Evolutionary conservation across 2,113 vertebrate species (phyloP).

Genomic region (Notothenia rossii): DNA sequence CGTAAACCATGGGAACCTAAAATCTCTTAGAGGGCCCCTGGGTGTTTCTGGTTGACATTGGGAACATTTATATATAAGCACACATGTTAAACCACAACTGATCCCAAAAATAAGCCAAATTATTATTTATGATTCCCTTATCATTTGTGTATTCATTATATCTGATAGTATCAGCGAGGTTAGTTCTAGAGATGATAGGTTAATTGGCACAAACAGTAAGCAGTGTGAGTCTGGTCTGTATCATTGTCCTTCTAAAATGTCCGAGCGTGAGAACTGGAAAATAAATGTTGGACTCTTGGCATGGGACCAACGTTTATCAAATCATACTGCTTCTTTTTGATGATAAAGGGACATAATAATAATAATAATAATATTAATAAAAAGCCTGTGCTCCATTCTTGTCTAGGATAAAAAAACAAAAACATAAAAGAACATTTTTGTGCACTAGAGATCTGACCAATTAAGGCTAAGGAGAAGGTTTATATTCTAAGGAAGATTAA

Average conservation of each 20-base stretch:
- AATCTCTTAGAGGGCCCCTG: neutral
- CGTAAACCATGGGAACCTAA: conserved; percentile 24
- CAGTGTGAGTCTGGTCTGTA: conserved; percentile 14
- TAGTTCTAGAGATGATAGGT: neutral
- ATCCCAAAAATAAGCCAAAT: conserved; percentile 10
- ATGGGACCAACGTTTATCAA: conserved; percentile 10
- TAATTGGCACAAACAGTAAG: neutral
- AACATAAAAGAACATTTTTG: neutral
- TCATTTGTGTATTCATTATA: neutral
- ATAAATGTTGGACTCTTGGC: conserved; percentile 27
- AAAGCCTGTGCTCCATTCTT: neutral
- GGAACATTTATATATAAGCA: neutral
- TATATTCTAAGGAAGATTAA: no score
- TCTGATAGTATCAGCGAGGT: neutral
- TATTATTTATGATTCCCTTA: neutral
- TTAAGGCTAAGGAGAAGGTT: no score
- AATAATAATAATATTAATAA: conserved; percentile 17
- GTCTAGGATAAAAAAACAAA: neutral
- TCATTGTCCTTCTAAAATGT: conserved; percentile 18
- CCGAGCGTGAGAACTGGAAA: conserved; percentile 32
- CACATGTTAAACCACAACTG: neutral
- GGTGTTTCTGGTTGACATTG: conserved; percentile 19
- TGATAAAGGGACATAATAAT: neutral
- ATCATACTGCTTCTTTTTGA: conserved; percentile 37
- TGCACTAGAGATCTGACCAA: neutral